phyloP scores from a whole-genome alignment of 2,797 vertebrate species.

The Pteronotus mesoamericanus region DNA sequence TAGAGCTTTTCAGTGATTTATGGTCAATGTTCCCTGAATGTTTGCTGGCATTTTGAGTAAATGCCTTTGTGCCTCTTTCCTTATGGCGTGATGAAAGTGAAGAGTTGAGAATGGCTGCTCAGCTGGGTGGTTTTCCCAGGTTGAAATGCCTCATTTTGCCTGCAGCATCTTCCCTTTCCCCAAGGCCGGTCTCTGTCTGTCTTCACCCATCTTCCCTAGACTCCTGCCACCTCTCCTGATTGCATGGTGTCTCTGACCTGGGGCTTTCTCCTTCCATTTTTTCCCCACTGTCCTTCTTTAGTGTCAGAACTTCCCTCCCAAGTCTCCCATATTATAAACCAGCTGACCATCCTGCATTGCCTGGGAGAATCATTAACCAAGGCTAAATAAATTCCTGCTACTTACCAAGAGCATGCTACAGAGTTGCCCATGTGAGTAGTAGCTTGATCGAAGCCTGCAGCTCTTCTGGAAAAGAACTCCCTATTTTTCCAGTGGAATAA shows the following conservation, averaged over 20 bases:
- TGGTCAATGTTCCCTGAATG: conserved; percentile 27
- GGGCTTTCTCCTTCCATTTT: neutral
- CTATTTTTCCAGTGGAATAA: neutral
- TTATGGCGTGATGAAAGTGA: conserved; percentile 4
- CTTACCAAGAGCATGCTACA: neutral
- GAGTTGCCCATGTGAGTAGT: neutral
- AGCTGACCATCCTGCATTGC: neutral
- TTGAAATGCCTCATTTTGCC: neutral
- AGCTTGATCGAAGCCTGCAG: neutral
- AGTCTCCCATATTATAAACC: neutral
- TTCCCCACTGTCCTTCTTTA: neutral
- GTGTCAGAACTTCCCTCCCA: neutral
- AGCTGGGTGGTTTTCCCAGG: neutral
- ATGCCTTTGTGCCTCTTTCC: conserved; percentile 17
- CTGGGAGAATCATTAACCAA: neutral
- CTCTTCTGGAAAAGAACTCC: neutral
- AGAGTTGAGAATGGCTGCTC: conserved; percentile 15
- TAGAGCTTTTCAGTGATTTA: conserved; percentile 30
- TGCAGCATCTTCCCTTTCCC: neutral
- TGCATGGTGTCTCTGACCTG: conserved; percentile 10
- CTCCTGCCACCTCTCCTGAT: neutral
- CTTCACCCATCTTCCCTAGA: neutral
- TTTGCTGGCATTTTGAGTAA: conserved; percentile 20
- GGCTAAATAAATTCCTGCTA: neutral
- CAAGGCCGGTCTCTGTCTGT: neutral